Evolutionary conservation across 1,140 invertebrate genomes (phyloP), one percentile per base, ranked within the genome.

Genomic region (Elymnias hypermnestra): DNA sequence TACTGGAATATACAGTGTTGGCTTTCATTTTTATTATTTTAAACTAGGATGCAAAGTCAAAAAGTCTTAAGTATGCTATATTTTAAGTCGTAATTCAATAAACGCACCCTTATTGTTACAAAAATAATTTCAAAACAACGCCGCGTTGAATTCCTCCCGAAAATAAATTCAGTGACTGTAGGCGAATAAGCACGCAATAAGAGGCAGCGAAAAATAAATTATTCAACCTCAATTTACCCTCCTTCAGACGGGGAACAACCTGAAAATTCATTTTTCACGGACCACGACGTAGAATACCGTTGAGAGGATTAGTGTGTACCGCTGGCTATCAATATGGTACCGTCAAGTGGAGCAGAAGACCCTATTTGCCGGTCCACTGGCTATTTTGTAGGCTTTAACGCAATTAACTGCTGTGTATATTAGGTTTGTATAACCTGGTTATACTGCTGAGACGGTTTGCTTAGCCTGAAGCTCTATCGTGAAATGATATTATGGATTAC

Each of bases 221-320:
- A 72, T 71, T 72, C 63, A 70, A 57, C 60, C 51, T 53, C 64
- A 73, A 76, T 76, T 75, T 69, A 59, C 54, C 50, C 54, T 64
- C 55, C 37, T 70, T 48, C 28, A 57, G 47, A 57, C 61, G 61
- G 55, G 56, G 55, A 55, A 57, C 57, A 66, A 58, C 51, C 60
- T 63, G 59, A 65, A 70, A 78, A 73, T 78, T 70, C 65, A 73
- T 78, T 78, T 78, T 78, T 75, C 66, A 73, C 63, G 60, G 60
- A 46, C 28, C 54, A 15, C 44, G 54, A 25, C 53, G 58, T 62
- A 19, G 52, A 71, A 59, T 64, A 63, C 60, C 68, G 65, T 63
- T 61, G 50, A 54, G 59, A 52, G 63, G 62, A 72, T 74, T 71
- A 77, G 67, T 72, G 71, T 57, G 63, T 51, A 56, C 46, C 52